Percentiles rank a stretch among this genome's conserved stretches.
phyloP scores from a whole-genome alignment of 2,797 vertebrate species.

The Tokudaia muenninki region DNA sequence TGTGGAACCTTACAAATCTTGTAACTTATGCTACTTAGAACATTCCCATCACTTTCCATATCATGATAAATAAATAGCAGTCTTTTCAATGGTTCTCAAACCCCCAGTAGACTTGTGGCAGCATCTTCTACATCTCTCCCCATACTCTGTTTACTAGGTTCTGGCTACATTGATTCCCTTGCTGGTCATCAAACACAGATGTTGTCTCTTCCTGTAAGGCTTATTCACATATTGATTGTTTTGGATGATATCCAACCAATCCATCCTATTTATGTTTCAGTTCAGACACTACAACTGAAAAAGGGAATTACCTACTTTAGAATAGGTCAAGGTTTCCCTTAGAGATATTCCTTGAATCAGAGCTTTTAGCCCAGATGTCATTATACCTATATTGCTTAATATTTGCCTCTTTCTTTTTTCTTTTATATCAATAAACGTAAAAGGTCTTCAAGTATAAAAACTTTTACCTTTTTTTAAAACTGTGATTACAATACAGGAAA shows the following conservation, averaged over 20 bases:
- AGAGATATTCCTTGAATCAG: not conserved
- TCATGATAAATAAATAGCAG: not conserved
- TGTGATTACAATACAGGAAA: not conserved
- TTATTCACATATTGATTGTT: not conserved
- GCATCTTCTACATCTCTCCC: not conserved
- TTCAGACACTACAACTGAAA: slow-evolving; percentile 23
- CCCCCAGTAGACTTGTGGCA: not conserved
- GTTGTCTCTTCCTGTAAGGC: not conserved
- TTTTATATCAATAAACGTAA: not conserved
- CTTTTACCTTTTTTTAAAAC: not conserved
- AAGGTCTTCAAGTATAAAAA: not conserved
- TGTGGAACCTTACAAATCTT: not conserved
- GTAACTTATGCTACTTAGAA: not conserved
- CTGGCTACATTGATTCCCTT: not conserved
- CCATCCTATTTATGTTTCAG: slow-evolving; percentile 16
- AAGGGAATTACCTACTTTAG: not conserved
- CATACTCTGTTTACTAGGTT: not conserved
- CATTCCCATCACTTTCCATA: not conserved
- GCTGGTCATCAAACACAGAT: slow-evolving; percentile 44
- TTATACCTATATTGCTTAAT: slow-evolving; percentile 19
- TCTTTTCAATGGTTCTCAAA: not conserved
- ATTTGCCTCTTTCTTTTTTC: not conserved
- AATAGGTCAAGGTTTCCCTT: not conserved
- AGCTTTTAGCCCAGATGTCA: slow-evolving; percentile 19
- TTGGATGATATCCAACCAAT: not conserved